Base-by-base conservation (phyloP, 1,140 invertebrate species). In the Zaprionus tsacasi region DNA sequence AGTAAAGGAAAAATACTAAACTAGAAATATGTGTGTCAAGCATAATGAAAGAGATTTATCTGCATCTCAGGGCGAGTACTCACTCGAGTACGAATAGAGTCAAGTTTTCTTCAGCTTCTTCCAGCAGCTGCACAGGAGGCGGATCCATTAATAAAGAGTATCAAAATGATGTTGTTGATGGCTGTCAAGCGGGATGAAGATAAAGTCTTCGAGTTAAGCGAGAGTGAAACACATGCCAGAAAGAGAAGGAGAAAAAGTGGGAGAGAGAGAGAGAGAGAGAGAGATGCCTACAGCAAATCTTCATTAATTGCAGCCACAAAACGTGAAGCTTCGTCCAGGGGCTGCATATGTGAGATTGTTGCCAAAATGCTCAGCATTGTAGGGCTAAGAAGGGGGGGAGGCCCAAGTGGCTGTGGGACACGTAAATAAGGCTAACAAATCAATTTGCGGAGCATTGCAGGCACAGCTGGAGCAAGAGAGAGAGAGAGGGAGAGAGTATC, bases 251-350 rank as follows among this genome's bases (percentile, higher is more conserved):
- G 35, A 11, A 17, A 11, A 12, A 7, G 30, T 25, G 48, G 2
- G 21, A 21, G 15, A 7, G 30, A 36, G 48, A 21, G 21, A 21
- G 15, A 7, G 30, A 36, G 48, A 21, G 25, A 11, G 6, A 13
- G 30, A 38, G n/a, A 6, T 33, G 71, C 52, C 64, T 68, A 48
- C 43, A 58, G 58, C 58, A 58, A 70, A 75, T 75, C 59, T 69
- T 75, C 72, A 75, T 75, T 75, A 75, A 75, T 75, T 70, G 72
- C 43, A 75, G 48, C 50, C 71, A 61, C 66, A 36, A 55, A 68
- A 59, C 50, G 70, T 67, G 56, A 35, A 17, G 70, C 69, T 21
- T 43, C 27, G 21, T 54, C 64, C 36, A 60, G 59, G 57, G 35
- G 35, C 45, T 54, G 66, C 66, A 68, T 60, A 70, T 70, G 66